Evolutionary conservation across 2,113 vertebrate species (phyloP).

Genomic region (Steatornis caripensis): DNA sequence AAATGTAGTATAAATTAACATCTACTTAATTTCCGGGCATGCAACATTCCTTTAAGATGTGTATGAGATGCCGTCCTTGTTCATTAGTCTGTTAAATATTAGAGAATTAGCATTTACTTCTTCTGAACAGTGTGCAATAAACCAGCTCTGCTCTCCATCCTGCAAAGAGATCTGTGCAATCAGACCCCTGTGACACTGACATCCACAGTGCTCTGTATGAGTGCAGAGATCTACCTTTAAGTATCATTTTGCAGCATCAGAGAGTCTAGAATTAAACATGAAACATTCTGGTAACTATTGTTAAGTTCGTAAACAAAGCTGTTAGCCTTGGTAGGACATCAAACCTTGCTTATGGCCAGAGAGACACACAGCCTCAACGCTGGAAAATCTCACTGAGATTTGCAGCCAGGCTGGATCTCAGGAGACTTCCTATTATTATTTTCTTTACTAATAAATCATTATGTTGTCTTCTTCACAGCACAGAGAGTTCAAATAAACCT

Average conservation of each 20-base stretch:
- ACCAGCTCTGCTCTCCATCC: background rate
- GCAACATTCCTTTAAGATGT: background rate
- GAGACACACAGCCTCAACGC: background rate
- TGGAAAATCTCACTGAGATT: background rate
- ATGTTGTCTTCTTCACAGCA: background rate
- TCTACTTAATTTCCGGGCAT: background rate
- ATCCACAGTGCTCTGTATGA: background rate
- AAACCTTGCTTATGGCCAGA: background rate
- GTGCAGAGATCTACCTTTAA: background rate
- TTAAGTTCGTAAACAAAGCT: background rate
- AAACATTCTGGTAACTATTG: background rate
- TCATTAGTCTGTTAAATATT: background rate
- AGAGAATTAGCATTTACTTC: background rate
- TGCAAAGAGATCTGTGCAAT: background rate
- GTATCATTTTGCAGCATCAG: background rate
- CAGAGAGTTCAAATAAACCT: slow-evolving; percentile 39
- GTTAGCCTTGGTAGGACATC: background rate
- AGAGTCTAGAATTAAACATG: background rate
- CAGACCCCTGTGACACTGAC: background rate
- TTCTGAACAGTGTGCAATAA: background rate
- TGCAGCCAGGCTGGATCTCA: slow-evolving; percentile 16
- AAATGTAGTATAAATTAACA: background rate
- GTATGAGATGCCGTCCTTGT: background rate
- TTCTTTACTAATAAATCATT: slow-evolving; percentile 46
- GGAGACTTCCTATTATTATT: slow-evolving; percentile 38